Evolutionary conservation across 2,888 invertebrate genomes (phyloP).

Genomic region (Cheilosia vernalis): DNA sequence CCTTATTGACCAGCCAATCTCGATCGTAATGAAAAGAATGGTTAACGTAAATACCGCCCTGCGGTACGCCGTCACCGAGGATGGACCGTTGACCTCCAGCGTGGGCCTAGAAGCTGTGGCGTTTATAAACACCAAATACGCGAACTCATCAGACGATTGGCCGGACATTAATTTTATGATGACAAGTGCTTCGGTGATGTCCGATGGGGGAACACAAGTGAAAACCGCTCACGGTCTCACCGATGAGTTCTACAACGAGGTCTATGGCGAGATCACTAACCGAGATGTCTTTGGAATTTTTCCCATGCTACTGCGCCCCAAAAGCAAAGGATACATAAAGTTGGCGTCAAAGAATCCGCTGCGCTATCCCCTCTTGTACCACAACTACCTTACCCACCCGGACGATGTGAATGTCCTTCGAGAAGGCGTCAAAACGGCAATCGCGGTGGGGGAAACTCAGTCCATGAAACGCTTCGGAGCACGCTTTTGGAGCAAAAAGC

Average conservation of each 20-base stretch:
- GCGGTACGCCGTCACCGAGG: slow-evolving; percentile 92
- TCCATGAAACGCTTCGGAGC: slow-evolving; percentile 92
- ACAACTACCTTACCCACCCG: slow-evolving; percentile 95
- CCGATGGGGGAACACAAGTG: slow-evolving; percentile 92
- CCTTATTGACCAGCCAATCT: slow-evolving; percentile 90
- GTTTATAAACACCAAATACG: slow-evolving; percentile 94
- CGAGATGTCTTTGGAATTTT: slow-evolving; percentile 92
- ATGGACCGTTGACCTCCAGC: slow-evolving; percentile 93
- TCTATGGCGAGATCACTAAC: slow-evolving; percentile 89
- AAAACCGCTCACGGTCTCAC: slow-evolving; percentile 92
- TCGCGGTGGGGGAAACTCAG: slow-evolving; percentile 91
- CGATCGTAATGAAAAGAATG: slow-evolving; percentile 91
- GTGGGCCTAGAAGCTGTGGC: slow-evolving; percentile 94
- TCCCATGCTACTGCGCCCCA: slow-evolving; percentile 95
- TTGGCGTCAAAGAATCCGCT: slow-evolving; percentile 88
- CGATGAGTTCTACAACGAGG: slow-evolving; percentile 91
- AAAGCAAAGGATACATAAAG: slow-evolving; percentile 92
- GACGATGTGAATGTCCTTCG: slow-evolving; percentile 92
- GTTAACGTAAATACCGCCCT: slow-evolving; percentile 93
- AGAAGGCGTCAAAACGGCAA: slow-evolving; percentile 93
- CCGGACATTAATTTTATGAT: slow-evolving; percentile 96
- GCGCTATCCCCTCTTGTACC: slow-evolving; percentile 93
- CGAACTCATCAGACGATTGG: slow-evolving; percentile 93
- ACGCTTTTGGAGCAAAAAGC: slow-evolving; percentile 88
- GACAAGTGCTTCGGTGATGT: slow-evolving; percentile 91